phyloP scores from a whole-genome alignment of 1,140 invertebrate genomes.

The Bathynomus jamesi region DNA sequence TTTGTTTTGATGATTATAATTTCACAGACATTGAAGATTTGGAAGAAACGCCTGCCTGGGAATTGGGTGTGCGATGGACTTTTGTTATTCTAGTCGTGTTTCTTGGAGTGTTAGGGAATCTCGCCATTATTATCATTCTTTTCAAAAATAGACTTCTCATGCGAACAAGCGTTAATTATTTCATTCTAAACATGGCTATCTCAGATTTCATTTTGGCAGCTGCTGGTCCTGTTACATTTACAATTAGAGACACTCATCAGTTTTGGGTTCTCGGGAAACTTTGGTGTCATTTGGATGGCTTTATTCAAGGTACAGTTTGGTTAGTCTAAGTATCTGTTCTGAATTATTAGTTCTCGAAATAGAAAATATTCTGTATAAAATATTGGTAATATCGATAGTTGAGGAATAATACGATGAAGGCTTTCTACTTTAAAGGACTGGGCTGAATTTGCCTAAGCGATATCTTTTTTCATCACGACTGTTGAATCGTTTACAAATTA shows the following conservation, averaged over 20 bases:
- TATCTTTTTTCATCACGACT: too few relatives aligned
- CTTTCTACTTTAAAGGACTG: too few relatives aligned
- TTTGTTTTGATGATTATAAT: not conserved
- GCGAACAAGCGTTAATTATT: not conserved
- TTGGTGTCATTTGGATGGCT: not conserved
- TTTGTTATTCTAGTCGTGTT: not conserved
- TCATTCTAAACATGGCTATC: not conserved
- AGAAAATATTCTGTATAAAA: too few relatives aligned
- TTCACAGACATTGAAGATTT: not conserved
- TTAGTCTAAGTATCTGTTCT: too few relatives aligned
- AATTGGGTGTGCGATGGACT: not conserved
- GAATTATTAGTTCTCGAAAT: too few relatives aligned
- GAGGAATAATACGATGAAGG: too few relatives aligned
- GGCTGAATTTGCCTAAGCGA: too few relatives aligned
- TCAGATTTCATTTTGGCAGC: not conserved
- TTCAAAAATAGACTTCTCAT: not conserved
- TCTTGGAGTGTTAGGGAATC: not conserved
- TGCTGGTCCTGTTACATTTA: not conserved
- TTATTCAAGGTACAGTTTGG: constrained; percentile 1
- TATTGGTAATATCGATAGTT: too few relatives aligned
- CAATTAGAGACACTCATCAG: not conserved
- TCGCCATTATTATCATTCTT: not conserved
- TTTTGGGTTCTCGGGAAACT: not conserved
- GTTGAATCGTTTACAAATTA: too few relatives aligned
- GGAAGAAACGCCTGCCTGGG: not conserved